These are phyloP conservation scores for Daboia siamensis DNA, from an alignment of 2,113 vertebrate species.

Conservation along the genomic window DNA sequence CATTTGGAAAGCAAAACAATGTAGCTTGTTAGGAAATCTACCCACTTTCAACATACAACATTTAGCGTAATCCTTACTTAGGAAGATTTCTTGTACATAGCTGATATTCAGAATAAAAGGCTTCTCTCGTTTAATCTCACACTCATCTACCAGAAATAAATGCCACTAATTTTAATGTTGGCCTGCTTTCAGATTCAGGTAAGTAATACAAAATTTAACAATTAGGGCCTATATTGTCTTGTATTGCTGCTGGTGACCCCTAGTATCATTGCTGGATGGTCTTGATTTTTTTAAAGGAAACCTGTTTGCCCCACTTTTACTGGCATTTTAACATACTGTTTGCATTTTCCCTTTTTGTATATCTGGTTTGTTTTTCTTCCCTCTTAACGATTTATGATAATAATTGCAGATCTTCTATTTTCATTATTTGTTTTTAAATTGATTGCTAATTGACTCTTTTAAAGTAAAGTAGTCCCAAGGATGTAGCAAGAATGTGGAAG, in stretches of 20 bases:
- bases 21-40: neutral
- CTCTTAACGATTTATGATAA: no score
- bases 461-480: neutral
- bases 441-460: neutral
- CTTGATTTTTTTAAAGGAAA: neutral
- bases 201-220: neutral
- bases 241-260: neutral
- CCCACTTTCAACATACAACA: neutral
- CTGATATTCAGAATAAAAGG: neutral
- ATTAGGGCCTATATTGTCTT: neutral
- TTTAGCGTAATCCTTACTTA: neutral
- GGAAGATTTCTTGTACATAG: no score
- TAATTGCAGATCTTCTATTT: neutral
- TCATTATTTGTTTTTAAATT: neutral
- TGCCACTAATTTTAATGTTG: neutral
- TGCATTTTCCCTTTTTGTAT: neutral
- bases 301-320: neutral
- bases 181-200: neutral
- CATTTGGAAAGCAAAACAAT: neutral
- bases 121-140: neutral
- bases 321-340: neutral
- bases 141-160: neutral
- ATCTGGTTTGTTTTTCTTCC: neutral
- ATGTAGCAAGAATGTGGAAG: neutral
- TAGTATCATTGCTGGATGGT: neutral